Percentiles rank a stretch among this genome's conserved stretches.
phyloP scores from a whole-genome alignment of 2,113 vertebrate species.

The Hemibagrus wyckioides region DNA sequence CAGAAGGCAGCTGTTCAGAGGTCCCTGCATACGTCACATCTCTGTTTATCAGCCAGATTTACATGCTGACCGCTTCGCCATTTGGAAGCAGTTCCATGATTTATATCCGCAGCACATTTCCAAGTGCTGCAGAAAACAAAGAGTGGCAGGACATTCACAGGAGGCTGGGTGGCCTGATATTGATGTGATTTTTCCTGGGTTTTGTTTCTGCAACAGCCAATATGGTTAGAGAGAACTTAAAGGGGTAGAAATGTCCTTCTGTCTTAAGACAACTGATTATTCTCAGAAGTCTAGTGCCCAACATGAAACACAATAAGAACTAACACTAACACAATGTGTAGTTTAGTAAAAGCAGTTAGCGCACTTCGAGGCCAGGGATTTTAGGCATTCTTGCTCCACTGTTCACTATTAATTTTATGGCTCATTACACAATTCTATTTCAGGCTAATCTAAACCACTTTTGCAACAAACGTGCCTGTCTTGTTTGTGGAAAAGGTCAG shows the following conservation, averaged over 20 bases:
- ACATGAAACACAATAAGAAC: slow-evolving; percentile 5
- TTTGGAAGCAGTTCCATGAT: slow-evolving; percentile 51
- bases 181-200: slow-evolving; percentile 15
- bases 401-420: slow-evolving; percentile 38
- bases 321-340: neutral
- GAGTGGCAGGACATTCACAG: slow-evolving; percentile 24
- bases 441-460: slow-evolving; percentile 33
- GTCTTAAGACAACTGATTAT: neutral
- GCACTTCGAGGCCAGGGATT: slow-evolving; percentile 1
- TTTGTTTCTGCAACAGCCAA: slow-evolving; percentile 37
- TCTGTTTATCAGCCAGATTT: slow-evolving; percentile 54
- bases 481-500: slow-evolving; percentile 16
- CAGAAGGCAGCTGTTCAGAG: slow-evolving; percentile 41
- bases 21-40: slow-evolving; percentile 37
- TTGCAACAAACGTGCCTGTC: slow-evolving; percentile 10
- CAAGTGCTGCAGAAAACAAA: slow-evolving; percentile 40
- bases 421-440: slow-evolving; percentile 23
- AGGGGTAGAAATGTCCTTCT: neutral
- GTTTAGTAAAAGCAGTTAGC: slow-evolving; percentile 16
- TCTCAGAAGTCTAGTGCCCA: neutral
- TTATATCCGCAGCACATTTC: slow-evolving; percentile 44
- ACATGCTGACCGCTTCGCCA: slow-evolving; percentile 44
- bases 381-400: slow-evolving; percentile 6
- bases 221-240: slow-evolving; percentile 18
- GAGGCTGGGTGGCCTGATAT: slow-evolving; percentile 12